Evolutionary conservation across 2,888 invertebrate species (phyloP).

Genomic region (Alcis repandata): DNA sequence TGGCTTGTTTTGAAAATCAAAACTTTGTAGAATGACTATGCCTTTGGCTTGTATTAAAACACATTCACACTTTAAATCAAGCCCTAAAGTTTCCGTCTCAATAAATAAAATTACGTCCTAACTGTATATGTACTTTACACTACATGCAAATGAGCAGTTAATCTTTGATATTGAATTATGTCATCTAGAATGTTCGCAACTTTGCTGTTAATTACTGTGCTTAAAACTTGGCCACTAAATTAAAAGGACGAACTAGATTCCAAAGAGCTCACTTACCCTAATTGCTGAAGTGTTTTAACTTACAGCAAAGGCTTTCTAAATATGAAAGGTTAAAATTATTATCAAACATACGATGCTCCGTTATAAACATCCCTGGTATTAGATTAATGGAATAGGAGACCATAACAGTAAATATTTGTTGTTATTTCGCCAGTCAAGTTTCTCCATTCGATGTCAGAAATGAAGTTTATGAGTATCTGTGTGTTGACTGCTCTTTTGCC

Average conservation of each 20-base stretch:
- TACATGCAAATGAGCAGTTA: conserved; percentile 7
- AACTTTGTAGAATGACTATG: too few relatives aligned
- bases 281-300: conserved; percentile 29
- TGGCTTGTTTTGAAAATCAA: too few relatives aligned
- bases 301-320: conserved; percentile 14
- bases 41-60: too few relatives aligned
- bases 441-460: conserved; percentile 5
- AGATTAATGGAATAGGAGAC: neutral
- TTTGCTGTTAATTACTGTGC: conserved; percentile 31
- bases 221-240: conserved; percentile 42
- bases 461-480: neutral
- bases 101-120: neutral
- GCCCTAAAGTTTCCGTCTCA: too few relatives aligned
- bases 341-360: neutral
- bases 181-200: conserved; percentile 26
- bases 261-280: conserved; percentile 20
- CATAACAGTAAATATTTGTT: conserved; percentile 13
- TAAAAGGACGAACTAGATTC: conserved; percentile 30
- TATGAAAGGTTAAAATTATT: conserved; percentile 5
- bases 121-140: neutral
- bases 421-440: conserved; percentile 1
- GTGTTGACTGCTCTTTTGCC: neutral
- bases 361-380: neutral
- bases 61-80: too few relatives aligned
- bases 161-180: conserved; percentile 28